phyloP scores from a whole-genome alignment of 2,888 invertebrate species.

The Dynastes tityus region DNA sequence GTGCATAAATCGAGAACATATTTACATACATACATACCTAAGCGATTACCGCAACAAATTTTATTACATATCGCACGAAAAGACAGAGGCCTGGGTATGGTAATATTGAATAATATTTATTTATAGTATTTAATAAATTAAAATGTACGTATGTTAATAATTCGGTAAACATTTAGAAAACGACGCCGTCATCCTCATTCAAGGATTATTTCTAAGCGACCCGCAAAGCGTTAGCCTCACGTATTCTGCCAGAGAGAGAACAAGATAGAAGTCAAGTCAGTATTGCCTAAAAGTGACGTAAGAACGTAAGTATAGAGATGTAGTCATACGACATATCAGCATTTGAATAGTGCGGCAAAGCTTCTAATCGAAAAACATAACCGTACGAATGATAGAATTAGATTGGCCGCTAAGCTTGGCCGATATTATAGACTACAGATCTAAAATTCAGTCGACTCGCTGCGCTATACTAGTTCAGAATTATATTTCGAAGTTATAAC shows the following conservation, averaged over 20 bases:
- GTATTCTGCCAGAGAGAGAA: constrained; percentile 3
- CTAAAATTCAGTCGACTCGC: constrained; percentile 46
- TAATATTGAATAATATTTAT: constrained; percentile 50
- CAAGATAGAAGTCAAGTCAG: too few species aligned
- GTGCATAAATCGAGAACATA: too few species aligned
- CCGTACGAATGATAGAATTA: background rate
- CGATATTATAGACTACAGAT: background rate
- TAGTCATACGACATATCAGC: constrained; percentile 57
- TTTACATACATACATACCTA: too few species aligned
- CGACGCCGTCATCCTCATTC: constrained; percentile 41
- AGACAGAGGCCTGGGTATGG: background rate
- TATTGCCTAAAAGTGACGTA: constrained; percentile 60
- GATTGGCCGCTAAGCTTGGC: constrained; percentile 4
- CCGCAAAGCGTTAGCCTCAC: background rate
- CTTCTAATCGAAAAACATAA: background rate
- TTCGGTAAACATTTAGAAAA: constrained; percentile 46
- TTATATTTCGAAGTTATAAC: constrained; percentile 52
- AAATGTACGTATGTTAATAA: constrained; percentile 50
- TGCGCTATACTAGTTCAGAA: constrained; percentile 41
- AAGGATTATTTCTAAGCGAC: constrained; percentile 31
- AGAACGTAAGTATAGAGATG: constrained; percentile 61
- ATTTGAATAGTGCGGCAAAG: constrained; percentile 51
- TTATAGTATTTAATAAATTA: constrained; percentile 49
- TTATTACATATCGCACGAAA: constrained; percentile 1
- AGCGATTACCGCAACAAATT: background rate